phyloP scores from a whole-genome alignment of 2,113 vertebrate species.

The Sporophila hypoxantha region DNA sequence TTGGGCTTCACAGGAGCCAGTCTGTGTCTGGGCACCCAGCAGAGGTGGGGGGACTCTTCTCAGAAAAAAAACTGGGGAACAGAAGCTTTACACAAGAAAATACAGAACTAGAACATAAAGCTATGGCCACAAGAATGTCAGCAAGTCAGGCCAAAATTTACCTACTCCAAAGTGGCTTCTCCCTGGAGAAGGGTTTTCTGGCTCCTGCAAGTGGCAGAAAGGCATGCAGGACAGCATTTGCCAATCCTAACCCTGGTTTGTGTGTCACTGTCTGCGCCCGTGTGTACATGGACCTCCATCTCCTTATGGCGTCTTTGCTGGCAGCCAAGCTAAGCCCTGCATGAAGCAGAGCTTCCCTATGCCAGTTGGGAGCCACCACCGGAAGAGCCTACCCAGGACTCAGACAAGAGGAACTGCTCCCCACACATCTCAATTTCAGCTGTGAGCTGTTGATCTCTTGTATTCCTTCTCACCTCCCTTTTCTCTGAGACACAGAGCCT shows the following conservation, averaged over 20 bases:
- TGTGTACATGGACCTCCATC: background rate
- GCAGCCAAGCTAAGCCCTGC: background rate
- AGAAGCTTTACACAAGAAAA: background rate
- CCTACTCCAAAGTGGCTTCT: background rate
- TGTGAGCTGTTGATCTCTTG: background rate
- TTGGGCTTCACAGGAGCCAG: background rate
- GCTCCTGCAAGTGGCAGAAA: background rate
- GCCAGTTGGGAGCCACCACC: background rate
- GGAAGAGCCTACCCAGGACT: fast-evolving
- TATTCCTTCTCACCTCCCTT: background rate
- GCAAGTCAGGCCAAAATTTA: background rate
- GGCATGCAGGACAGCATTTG: fast-evolving
- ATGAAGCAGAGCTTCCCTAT: background rate
- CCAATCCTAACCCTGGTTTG: background rate
- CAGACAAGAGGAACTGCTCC: background rate
- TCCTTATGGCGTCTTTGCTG: fast-evolving
- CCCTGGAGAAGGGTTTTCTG: background rate
- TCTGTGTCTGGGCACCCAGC: background rate
- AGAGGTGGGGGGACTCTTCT: background rate
- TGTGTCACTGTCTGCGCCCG: background rate
- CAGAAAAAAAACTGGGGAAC: background rate
- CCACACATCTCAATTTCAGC: background rate
- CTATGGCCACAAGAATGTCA: background rate
- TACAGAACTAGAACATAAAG: background rate
- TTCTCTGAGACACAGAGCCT: background rate